phyloP scores from a whole-genome alignment of 2,113 vertebrate species.

The Ictalurus punctatus region DNA sequence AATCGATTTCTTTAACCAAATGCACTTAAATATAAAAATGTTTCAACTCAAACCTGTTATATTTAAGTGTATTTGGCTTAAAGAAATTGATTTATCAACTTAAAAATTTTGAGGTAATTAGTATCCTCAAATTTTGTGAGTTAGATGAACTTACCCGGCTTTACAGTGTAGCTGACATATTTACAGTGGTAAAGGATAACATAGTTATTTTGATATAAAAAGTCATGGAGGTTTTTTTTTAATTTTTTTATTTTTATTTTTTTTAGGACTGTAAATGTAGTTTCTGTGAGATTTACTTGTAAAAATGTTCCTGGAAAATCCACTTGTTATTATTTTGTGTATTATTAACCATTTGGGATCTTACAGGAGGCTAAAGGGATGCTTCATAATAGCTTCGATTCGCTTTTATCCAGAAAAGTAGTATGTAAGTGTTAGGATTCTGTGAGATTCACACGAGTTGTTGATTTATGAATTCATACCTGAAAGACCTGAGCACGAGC shows the following conservation, averaged over 20 bases:
- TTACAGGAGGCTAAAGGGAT: background rate
- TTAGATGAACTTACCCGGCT: too few relatives aligned
- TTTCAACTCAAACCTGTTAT: too few relatives aligned
- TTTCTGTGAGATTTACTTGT: background rate
- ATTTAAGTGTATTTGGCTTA: too few relatives aligned
- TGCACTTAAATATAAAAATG: too few relatives aligned
- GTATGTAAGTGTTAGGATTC: background rate
- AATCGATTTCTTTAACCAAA: too few relatives aligned
- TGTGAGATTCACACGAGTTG: background rate
- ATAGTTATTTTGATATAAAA: background rate
- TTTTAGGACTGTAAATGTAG: background rate
- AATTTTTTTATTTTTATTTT: too few relatives aligned
- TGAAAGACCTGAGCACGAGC: conserved; percentile 5
- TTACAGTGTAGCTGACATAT: background rate
- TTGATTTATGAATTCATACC: conserved; percentile 7
- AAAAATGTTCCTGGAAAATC: background rate
- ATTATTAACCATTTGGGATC: background rate
- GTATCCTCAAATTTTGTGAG: too few relatives aligned
- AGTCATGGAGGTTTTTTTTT: background rate
- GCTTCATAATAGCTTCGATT: background rate
- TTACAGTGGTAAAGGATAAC: background rate
- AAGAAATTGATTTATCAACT: too few relatives aligned
- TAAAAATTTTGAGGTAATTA: too few relatives aligned
- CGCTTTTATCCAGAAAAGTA: background rate
- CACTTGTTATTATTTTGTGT: background rate